Base-by-base conservation (phyloP, 2,888 invertebrate genomes). In the Acronicta alni region DNA sequence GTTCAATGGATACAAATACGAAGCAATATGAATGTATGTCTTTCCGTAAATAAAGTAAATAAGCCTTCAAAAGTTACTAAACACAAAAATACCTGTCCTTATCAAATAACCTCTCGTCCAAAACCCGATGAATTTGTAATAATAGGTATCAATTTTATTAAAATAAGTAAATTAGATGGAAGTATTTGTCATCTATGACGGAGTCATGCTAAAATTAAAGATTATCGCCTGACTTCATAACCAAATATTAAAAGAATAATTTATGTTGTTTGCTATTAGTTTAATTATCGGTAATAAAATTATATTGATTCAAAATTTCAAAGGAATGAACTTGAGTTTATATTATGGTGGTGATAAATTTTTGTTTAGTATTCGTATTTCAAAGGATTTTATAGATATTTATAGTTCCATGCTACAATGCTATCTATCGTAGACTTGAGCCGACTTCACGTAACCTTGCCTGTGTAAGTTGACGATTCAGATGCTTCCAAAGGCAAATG, bases 181-280 rank as follows among this genome's bases (percentile, higher is more conserved):
- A 63, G 68, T 47, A 35, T 35, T 14, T n/a, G 10, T 43, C 7
- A 43, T 6, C 42, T 7, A 68, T 68, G 63, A 67, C 44, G 44
- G 57, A 38, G 52, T 53, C 44, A 14, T 45, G 38, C 38, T 45
- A 53, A 52, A 53, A 63, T 49, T 48, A 53, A 48, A 62, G 23
- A 52, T 49, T 53, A 38, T 30, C 8, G n/a, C 42, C n/a, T 10
- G 32, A 57, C 35, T 52, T 14, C 18, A 18, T 68, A 57, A 59
- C 30, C 37, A 53, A 35, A 35, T 53, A 37, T 26, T 44, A 51
- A 42, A 57, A 52, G 8, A 62, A 47, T 66, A 56, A 61, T 47
- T 51, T 62, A 42, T 48, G 37, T 45, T 14, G 17, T 62, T 43
- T 56, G 43, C 52, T 62, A 57, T 41, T 10, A n/a, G 26, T 38